Percentiles rank a stretch among this genome's conserved stretches.
Conservation (phyloP, 2,113 vertebrate species). For the Microcebus griseorufus region DNA sequence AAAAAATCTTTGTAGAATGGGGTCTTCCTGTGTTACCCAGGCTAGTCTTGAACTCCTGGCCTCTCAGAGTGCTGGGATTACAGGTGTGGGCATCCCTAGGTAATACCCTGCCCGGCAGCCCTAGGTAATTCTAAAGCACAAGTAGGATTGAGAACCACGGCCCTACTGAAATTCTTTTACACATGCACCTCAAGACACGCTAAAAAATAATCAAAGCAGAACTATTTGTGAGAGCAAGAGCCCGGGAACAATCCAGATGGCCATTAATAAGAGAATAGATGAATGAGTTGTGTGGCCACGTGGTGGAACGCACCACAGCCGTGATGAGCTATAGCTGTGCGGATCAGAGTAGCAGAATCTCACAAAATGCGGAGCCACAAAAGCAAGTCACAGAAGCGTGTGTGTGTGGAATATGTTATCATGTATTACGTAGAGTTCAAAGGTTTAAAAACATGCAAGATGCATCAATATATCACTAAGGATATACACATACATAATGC, state of each 20-base stretch:
- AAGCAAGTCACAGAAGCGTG: background rate
- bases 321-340: background rate
- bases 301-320: background rate
- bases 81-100: no score
- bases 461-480: background rate
- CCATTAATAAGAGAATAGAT: background rate
- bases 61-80: no score
- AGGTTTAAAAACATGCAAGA: background rate
- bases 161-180: background rate
- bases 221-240: background rate
- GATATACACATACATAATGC: background rate
- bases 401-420: no score
- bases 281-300: background rate
- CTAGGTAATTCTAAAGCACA: background rate
- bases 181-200: background rate
- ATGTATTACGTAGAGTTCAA: background rate
- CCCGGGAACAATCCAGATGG: background rate
- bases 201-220: background rate
- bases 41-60: no score
- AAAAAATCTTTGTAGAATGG: no score
- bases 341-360: fast-evolving
- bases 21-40: no score
- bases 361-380: background rate
- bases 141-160: background rate
- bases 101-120: no score